phyloP scores from a whole-genome alignment of 2,113 vertebrate species.

The Trichomycterus rosablanca region DNA sequence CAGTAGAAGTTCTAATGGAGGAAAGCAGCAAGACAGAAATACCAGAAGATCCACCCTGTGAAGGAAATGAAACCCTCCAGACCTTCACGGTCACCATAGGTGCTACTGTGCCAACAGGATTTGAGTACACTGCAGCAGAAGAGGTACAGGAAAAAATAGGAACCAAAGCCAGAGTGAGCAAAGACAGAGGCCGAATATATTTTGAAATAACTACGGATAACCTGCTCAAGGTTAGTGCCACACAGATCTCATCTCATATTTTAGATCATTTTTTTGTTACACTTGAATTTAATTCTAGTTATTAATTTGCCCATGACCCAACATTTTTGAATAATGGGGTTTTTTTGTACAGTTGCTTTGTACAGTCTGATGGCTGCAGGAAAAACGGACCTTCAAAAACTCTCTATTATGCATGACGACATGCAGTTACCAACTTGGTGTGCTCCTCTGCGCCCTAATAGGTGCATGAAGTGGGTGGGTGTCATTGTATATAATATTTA shows the following conservation, averaged over 20 bases:
- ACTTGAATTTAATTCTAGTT: not conserved
- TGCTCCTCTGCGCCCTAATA: too few relatives aligned
- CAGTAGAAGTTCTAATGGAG: not conserved
- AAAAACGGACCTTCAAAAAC: too few relatives aligned
- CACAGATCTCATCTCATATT: slow-evolving; percentile 14
- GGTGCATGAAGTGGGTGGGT: too few relatives aligned
- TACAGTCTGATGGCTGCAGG: too few relatives aligned
- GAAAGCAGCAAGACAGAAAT: not conserved
- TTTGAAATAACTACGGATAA: slow-evolving; percentile 78
- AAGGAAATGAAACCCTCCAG: slow-evolving; percentile 5
- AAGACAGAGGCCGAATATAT: slow-evolving; percentile 90
- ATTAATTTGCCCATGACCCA: not conserved
- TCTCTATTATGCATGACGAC: too few relatives aligned
- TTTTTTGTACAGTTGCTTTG: too few relatives aligned
- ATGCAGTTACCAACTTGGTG: too few relatives aligned
- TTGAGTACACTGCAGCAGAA: slow-evolving; percentile 85
- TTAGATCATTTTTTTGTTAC: too few relatives aligned
- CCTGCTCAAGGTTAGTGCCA: slow-evolving; percentile 73
- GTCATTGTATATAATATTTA: too few relatives aligned
- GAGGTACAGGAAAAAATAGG: slow-evolving; percentile 90
- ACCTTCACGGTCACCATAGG: slow-evolving; percentile 71
- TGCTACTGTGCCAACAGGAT: slow-evolving; percentile 92
- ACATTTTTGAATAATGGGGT: too few relatives aligned
- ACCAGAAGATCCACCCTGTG: not conserved
- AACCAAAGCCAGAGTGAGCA: slow-evolving; percentile 76